phyloP scores from a whole-genome alignment of 2,797 vertebrate species.

The Mormyrus proboscirostris region DNA sequence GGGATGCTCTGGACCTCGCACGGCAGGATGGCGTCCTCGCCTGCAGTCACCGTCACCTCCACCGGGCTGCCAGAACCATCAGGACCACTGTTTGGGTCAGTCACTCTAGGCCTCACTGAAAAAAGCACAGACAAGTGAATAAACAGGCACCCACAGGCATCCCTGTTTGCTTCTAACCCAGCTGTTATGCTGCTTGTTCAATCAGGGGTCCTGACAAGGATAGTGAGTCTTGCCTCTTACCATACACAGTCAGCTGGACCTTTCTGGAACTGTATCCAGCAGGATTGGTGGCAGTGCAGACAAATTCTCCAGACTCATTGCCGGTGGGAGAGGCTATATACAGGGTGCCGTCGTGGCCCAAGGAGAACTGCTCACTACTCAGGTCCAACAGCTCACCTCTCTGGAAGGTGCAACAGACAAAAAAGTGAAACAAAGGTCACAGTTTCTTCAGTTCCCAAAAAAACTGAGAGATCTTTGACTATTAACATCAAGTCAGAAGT shows the following conservation, averaged over 20 bases:
- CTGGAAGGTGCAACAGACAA: conserved; percentile 53
- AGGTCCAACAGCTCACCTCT: conserved; percentile 71
- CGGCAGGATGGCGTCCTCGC: conserved; percentile 75
- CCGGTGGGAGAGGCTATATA: conserved; percentile 71
- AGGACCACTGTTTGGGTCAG: conserved; percentile 38
- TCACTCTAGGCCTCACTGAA: conserved; percentile 80
- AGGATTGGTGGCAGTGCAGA: conserved; percentile 83
- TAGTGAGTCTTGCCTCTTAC: conserved; percentile 54
- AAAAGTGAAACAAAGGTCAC: conserved; percentile 22
- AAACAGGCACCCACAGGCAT: not conserved
- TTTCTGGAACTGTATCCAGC: conserved; percentile 81
- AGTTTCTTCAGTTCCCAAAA: conserved; percentile 26
- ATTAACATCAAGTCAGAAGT: not conserved
- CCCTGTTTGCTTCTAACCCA: not conserved
- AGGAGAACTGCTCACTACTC: conserved; percentile 60
- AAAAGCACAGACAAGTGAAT: not conserved
- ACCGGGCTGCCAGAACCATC: conserved; percentile 52
- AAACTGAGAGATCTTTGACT: not conserved
- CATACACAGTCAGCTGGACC: conserved; percentile 92
- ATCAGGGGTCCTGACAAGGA: not conserved
- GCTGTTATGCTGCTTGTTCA: not conserved
- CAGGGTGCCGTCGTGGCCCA: conserved; percentile 78
- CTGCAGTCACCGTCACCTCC: conserved; percentile 70
- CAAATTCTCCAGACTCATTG: conserved; percentile 81
- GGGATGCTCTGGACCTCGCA: conserved; percentile 87